A percentile compares a stretch with the other conserved stretches of the same genome.
Conservation (phyloP, 2,797 vertebrate genomes). For the Sparus aurata region DNA sequence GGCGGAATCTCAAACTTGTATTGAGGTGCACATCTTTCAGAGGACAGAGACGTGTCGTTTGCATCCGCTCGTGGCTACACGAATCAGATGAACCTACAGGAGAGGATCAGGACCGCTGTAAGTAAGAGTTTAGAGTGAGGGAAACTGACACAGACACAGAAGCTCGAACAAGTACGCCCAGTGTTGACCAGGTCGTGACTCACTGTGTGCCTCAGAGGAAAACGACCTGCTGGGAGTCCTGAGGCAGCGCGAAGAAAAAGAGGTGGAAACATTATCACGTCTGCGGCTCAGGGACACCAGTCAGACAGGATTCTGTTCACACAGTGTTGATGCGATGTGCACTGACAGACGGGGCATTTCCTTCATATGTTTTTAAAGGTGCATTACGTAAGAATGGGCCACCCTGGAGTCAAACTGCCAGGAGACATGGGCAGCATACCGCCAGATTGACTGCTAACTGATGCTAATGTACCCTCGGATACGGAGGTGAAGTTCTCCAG, state of each 20-base stretch:
- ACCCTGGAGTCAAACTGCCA: too few relatives aligned
- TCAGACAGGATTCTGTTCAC: conserved; percentile 60
- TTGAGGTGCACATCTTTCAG: too few relatives aligned
- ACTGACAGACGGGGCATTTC: too few relatives aligned
- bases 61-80: not conserved
- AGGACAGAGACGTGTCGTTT: not conserved
- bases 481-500: too few relatives aligned
- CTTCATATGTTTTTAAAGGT: not conserved
- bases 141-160: not conserved
- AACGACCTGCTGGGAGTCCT: conserved; percentile 10
- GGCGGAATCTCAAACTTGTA: not conserved
- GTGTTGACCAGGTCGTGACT: not conserved
- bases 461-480: too few relatives aligned
- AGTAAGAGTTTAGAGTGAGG: not conserved
- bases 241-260: conserved; percentile 21
- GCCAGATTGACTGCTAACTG: too few relatives aligned
- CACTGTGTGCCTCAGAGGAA: not conserved
- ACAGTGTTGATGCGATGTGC: too few relatives aligned
- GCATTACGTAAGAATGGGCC: too few relatives aligned
- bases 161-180: not conserved
- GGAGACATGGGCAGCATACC: too few relatives aligned
- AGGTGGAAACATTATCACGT: conserved; percentile 35
- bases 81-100: not conserved
- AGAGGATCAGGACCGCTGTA: too few relatives aligned
- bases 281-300: conserved; percentile 50